Conservation (phyloP, 2,797 vertebrate genomes). For the Falco rusticolus region DNA sequence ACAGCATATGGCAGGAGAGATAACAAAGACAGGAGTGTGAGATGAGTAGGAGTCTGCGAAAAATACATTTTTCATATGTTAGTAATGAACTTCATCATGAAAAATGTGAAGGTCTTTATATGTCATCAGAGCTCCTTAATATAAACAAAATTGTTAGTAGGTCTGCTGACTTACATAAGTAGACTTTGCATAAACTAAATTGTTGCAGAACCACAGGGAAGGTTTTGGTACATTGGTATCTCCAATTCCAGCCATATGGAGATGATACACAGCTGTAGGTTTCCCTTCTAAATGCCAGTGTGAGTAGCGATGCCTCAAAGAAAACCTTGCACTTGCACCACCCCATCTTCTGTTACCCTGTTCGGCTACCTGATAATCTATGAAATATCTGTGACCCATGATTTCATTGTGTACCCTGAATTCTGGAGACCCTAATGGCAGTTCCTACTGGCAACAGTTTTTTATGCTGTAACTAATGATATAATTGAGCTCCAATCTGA, state of each 20-base stretch:
- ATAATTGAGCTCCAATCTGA: background rate
- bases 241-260: background rate
- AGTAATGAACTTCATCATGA: background rate
- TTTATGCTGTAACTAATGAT: background rate
- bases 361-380: background rate
- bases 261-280: background rate
- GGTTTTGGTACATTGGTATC: background rate
- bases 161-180: background rate
- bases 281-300: background rate
- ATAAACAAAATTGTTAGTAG: constrained; percentile 19
- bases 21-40: constrained; percentile 10
- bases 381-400: background rate
- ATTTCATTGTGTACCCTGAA: background rate
- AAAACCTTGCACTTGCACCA: background rate
- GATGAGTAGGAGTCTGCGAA: constrained; percentile 49
- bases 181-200: background rate
- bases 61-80: constrained; percentile 17
- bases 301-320: background rate
- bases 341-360: background rate
- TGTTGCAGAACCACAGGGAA: background rate
- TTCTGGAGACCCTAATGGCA: background rate
- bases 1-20: constrained; percentile 17
- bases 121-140: background rate
- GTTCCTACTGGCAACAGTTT: background rate
- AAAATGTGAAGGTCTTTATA: constrained; percentile 5